Conservation (phyloP, 53 echinoderm and acorn worm species). For the Zoroaster sp. region DNA sequence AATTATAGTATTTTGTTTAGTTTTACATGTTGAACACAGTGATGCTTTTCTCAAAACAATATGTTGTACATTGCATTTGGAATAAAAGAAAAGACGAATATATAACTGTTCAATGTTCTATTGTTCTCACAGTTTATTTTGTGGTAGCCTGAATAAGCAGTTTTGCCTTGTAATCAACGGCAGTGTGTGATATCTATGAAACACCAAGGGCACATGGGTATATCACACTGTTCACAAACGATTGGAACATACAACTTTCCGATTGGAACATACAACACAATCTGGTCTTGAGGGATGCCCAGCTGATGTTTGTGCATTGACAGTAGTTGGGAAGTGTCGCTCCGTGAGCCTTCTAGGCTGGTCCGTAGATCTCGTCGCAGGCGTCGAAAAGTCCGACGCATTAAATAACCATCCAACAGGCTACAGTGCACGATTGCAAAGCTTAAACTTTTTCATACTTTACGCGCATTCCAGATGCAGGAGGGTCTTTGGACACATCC, state of each 20-base stretch:
- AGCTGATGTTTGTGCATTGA: not conserved
- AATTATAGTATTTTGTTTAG: too few relatives aligned
- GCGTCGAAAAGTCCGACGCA: too few relatives aligned
- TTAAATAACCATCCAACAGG: not conserved
- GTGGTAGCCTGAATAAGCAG: too few relatives aligned
- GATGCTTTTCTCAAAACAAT: too few relatives aligned
- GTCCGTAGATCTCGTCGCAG: too few relatives aligned
- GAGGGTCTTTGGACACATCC: not conserved
- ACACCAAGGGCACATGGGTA: constrained; percentile 2
- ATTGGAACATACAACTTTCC: not conserved
- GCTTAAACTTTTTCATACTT: not conserved
- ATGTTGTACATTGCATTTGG: too few relatives aligned
- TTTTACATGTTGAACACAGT: too few relatives aligned
- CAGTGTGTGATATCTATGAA: constrained; percentile 37
- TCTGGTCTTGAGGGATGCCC: not conserved
- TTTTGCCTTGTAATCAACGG: constrained; percentile 3
- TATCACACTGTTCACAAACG: not conserved
- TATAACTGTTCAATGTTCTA: too few relatives aligned
- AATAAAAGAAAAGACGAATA: too few relatives aligned
- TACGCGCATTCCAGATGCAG: not conserved
- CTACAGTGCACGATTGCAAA: not conserved
- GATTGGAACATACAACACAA: constrained; percentile 25
- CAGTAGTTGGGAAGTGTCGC: too few relatives aligned
- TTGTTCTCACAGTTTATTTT: too few relatives aligned
- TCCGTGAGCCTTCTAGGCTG: too few relatives aligned